Evolutionary conservation across 53 echinoderm and acorn worm species (phyloP).

Genomic region (Paracentrotus lividus): DNA sequence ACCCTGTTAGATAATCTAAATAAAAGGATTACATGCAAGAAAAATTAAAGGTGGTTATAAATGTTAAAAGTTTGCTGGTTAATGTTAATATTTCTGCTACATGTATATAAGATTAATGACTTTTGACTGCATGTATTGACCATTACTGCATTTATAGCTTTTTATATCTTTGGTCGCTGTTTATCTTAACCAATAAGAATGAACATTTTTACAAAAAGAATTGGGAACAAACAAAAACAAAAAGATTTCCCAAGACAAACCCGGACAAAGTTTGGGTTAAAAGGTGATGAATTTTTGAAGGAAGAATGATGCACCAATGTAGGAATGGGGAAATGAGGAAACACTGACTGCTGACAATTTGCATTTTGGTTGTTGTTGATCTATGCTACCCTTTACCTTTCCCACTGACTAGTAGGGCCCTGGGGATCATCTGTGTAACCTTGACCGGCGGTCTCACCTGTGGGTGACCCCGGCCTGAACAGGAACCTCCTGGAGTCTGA

Average conservation of each 20-base stretch:
- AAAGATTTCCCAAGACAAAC: constrained; percentile 39
- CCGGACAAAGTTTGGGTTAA: constrained; percentile 6
- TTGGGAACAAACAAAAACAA: background rate
- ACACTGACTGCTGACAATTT: constrained; percentile 60
- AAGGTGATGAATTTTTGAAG: constrained; percentile 9
- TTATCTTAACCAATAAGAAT: background rate
- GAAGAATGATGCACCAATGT: constrained; percentile 50
- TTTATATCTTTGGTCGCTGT: background rate
- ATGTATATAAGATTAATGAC: background rate
- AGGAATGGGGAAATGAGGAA: background rate
- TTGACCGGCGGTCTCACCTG: constrained; percentile 62
- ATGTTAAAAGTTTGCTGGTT: background rate
- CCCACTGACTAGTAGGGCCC: constrained; percentile 7
- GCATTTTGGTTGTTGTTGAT: constrained; percentile 23
- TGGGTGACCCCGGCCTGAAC: constrained; percentile 57
- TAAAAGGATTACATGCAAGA: background rate
- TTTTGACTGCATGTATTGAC: background rate
- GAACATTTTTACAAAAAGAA: background rate
- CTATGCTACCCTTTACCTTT: constrained; percentile 74
- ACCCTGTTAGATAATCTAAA: too few species aligned
- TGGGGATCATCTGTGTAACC: constrained; percentile 23
- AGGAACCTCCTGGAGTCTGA: constrained; percentile 63
- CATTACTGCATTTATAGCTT: constrained; percentile 5
- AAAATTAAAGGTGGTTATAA: background rate
- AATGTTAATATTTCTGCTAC: too few species aligned